These are phyloP conservation scores for Pachymerium ferrugineum DNA, from an alignment of 2,888 invertebrate genomes.

Conservation along the genomic window DNA sequence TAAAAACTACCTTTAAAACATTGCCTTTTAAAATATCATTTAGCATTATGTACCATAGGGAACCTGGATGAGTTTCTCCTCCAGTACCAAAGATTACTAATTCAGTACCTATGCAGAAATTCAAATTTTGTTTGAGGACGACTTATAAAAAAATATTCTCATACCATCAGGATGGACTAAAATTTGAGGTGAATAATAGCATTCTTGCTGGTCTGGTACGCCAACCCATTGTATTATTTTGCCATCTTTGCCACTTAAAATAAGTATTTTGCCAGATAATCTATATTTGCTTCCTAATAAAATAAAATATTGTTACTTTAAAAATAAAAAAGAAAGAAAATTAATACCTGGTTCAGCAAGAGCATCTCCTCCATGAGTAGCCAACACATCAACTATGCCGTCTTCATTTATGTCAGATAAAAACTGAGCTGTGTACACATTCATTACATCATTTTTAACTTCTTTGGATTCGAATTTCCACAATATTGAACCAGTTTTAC, in stretches of 20 bases:
- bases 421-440: conserved; percentile 64
- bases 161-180: conserved; percentile 55
- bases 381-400: conserved; percentile 62
- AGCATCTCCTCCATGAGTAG: conserved; percentile 58
- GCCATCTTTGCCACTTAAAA: conserved; percentile 67
- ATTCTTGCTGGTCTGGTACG: conserved; percentile 62
- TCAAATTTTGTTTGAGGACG: background rate
- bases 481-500: conserved; percentile 60
- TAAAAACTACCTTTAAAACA: conserved; percentile 44
- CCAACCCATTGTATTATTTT: conserved; percentile 57
- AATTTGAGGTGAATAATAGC: conserved; percentile 67
- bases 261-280: conserved; percentile 59
- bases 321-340: background rate
- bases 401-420: conserved; percentile 66
- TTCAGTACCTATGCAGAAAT: conserved; percentile 52
- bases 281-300: conserved; percentile 46
- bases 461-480: conserved; percentile 56
- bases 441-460: conserved; percentile 51
- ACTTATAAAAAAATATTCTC: conserved; percentile 30
- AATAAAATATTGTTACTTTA: background rate
- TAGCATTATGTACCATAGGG: conserved; percentile 61
- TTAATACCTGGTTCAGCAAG: conserved; percentile 48
- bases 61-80: conserved; percentile 65
- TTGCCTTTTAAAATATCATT: conserved; percentile 48
- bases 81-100: conserved; percentile 67